Base-by-base conservation (phyloP, 2,113 vertebrate species). In the Nyctibius bracteatus region DNA sequence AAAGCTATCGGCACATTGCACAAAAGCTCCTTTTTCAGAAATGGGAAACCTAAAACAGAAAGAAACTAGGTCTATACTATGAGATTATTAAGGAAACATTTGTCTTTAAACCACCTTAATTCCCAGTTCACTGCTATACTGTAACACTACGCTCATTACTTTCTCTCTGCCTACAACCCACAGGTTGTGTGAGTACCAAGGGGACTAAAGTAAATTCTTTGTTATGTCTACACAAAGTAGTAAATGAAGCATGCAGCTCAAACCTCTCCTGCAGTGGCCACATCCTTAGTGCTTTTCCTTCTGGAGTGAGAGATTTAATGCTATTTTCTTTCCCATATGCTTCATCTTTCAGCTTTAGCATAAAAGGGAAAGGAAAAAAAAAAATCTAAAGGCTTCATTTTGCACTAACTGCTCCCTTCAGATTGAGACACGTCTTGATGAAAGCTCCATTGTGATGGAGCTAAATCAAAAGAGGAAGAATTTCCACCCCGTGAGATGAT, bases 151-250 rank as follows among this genome's bases (percentile, higher is more conserved):
- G 89, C 81, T 70, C 81, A 94, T 55, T 65, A 85, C 75, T 58
- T 82, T 94, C 90, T 63, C 88, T 80, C 91, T 44, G 33, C 93
- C 95, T 75, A 17, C 74, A 73, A n/a, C 1, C 10, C 63, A 66
- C 25, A 28, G 94, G 84, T 23, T 80, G 22, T 28, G 82, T 0
- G 41, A 92, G 83, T 54, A 89, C 58, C 86, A 10, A 41, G 10
- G 81, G 92, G 86, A 91, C 92, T 49, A 9, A 96, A 87, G 88
- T 62, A 61, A 75, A 78, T 83, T 79, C 96, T 96, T 96, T 97
- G 96, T 97, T 92, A 49, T 5, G 14, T 71, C 93, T 92, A 81
- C 95, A 97, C 95, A 97, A 96, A 96, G 97, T 47, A 70, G 85
- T 51, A 96, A 97, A 91, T 97, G 97, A 96, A 92, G 90, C 95